These are phyloP conservation scores for Stenotaenia linearis DNA, from an alignment of 2,888 invertebrate genomes.

Conservation along the genomic window DNA sequence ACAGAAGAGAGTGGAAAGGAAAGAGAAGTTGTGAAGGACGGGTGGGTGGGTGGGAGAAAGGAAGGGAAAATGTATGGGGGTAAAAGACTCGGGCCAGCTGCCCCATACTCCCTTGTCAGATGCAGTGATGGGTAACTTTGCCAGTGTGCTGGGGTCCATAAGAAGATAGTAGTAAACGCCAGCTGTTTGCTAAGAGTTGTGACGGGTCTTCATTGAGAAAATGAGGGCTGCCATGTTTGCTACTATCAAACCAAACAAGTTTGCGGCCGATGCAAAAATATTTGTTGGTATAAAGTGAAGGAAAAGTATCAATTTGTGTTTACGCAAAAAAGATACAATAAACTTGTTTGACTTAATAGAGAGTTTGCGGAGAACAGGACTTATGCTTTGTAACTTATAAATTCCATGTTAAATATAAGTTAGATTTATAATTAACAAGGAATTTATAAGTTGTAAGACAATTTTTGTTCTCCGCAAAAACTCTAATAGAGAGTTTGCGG, in stretches of 20 bases:
- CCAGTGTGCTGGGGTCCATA: slow-evolving; percentile 17
- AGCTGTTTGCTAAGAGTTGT: slow-evolving; percentile 6
- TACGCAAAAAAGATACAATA: background rate
- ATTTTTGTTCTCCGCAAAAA: no score
- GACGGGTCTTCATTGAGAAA: slow-evolving; percentile 17
- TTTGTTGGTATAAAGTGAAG: background rate
- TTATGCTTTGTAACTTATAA: no score
- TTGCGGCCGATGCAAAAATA: background rate
- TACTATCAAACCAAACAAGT: slow-evolving; percentile 2
- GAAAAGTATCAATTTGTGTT: background rate
- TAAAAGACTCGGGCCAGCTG: slow-evolving; percentile 28
- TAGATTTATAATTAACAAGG: no score
- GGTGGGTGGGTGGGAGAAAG: slow-evolving; percentile 28
- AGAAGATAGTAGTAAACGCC: slow-evolving; percentile 8
- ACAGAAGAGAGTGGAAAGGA: background rate
- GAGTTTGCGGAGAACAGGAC: no score
- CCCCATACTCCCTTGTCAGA: slow-evolving; percentile 7
- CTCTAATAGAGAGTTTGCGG: no score
- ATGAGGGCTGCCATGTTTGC: background rate
- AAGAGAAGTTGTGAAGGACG: slow-evolving; percentile 20
- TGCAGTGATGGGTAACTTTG: slow-evolving; percentile 11
- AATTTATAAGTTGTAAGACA: no score
- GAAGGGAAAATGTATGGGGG: slow-evolving; percentile 28
- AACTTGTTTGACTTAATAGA: no score
- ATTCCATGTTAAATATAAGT: no score